Percentiles rank a stretch among this genome's conserved stretches.
These are phyloP conservation scores for Microtus montanus DNA, from an alignment of 2,113 vertebrate genomes.

Conservation along the genomic window DNA sequence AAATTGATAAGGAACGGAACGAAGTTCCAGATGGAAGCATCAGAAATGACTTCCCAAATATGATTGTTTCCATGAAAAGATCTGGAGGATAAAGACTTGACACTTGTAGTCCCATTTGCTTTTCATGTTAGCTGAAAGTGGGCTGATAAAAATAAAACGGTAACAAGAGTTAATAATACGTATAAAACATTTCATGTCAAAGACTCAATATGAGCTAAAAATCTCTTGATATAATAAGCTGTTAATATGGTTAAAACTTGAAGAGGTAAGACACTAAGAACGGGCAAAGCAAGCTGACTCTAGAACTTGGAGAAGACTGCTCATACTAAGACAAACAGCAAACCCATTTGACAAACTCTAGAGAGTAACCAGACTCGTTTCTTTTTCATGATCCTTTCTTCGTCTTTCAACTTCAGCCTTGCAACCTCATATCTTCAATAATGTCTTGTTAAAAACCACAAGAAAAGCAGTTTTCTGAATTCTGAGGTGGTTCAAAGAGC, in stretches of 20 bases:
- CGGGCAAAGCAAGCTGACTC: background rate
- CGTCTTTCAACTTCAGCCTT: background rate
- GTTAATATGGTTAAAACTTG: background rate
- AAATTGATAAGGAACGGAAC: background rate
- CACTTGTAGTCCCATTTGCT: background rate
- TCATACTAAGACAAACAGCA: conserved; percentile 35
- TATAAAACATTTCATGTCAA: conserved; percentile 1
- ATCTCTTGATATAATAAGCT: conserved; percentile 17
- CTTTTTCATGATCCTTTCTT: background rate
- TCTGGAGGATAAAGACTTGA: background rate
- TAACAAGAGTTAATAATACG: background rate
- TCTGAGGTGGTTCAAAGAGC: background rate
- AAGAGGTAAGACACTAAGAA: background rate
- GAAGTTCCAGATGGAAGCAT: background rate
- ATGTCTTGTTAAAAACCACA: background rate
- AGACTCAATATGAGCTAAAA: background rate
- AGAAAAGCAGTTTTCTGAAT: conserved; percentile 5
- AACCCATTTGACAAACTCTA: background rate
- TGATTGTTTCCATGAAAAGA: conserved; percentile 30
- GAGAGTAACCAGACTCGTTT: background rate
- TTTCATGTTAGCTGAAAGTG: conserved; percentile 37
- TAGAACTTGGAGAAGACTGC: background rate
- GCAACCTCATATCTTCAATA: background rate
- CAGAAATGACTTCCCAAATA: conserved; percentile 34
- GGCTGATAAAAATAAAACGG: background rate